Evolutionary conservation across 2,888 invertebrate genomes (phyloP), one percentile per base, ranked within the genome.

Genomic region (Meiosimyza decipiens): DNA sequence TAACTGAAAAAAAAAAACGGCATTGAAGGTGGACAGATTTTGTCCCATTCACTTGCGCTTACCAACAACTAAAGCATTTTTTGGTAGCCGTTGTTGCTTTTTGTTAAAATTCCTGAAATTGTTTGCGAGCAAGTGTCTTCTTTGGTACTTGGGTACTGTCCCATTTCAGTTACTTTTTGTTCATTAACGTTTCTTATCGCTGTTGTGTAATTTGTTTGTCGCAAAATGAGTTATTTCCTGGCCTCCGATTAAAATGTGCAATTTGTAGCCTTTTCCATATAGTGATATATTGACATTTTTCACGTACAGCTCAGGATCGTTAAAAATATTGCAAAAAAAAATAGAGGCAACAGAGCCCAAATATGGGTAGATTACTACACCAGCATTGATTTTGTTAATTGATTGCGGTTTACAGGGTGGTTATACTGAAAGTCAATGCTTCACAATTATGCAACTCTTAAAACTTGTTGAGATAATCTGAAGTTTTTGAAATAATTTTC

Each of bases 41-140:
- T 22, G 40, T 18, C 12, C 66, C 11, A 12, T 13, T 15, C 11
- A 33, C 49, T 40, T 54, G 18, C 16, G 16, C 63, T 1, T 11
- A n/a, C 4, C 18, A 50, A 9, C 5, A 47, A 13, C 13, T 11
- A 57, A 18, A 40, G 67, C 16, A 47, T 67, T 54, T 67, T 47
- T 55, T 18, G 18, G 18, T 12, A 22, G 67, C 55, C 40, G 40
- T 63, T 63, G 16, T 7, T 22, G 40, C 47, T 57, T 67, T 67
- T 55, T 54, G 67, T 67, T 67, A 57, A 67, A 33, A 67, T 67
- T 67, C 67, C 57, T 13, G 12, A 67, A 40, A 69, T 69, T 11
- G 49, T 62, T 60, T 11, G 51, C 51, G 18, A 51, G 52, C 52
- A 65, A 62, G 63, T 63, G 63, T 16, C 12, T 47, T 49, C 16